These are phyloP conservation scores for Oxystoma pomonae DNA, from an alignment of 2,888 invertebrate genomes.

Conservation along the genomic window DNA sequence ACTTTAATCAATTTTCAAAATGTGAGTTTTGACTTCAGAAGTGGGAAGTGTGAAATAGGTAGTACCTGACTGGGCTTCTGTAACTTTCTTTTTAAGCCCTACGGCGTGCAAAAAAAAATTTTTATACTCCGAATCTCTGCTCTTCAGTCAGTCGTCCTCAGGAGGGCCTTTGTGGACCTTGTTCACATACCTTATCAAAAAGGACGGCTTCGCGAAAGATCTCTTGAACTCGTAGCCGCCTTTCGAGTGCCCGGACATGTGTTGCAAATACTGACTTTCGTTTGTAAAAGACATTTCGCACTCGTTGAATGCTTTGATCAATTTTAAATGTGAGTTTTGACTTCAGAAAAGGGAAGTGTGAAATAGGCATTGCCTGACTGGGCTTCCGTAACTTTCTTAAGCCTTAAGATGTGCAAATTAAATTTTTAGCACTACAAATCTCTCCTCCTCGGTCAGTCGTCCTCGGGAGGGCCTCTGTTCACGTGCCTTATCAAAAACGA, in stretches of 20 bases:
- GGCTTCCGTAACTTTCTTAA: too few species aligned
- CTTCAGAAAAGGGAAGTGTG: too few species aligned
- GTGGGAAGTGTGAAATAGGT: too few species aligned
- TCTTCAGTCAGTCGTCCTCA: slow-evolving; percentile 1
- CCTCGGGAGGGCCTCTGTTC: slow-evolving; percentile 51
- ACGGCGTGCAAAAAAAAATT: too few species aligned
- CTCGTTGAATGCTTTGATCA: slow-evolving; percentile 61
- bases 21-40: too few species aligned
- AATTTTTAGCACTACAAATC: too few species aligned
- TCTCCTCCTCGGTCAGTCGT: too few species aligned
- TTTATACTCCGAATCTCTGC: too few species aligned
- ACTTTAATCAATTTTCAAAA: slow-evolving; percentile 64
- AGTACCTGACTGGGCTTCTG: too few species aligned
- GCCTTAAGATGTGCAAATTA: too few species aligned
- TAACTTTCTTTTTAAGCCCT: too few species aligned
- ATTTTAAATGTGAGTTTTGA: slow-evolving; percentile 76
- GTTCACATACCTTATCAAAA: slow-evolving; percentile 74
- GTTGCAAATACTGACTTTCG: slow-evolving; percentile 70
- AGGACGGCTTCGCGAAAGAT: slow-evolving; percentile 73
- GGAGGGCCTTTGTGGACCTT: slow-evolving; percentile 51
- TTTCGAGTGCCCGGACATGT: slow-evolving; percentile 70
- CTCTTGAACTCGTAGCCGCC: slow-evolving; percentile 69
- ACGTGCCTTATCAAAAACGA: slow-evolving; percentile 75
- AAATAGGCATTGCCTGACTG: too few species aligned
- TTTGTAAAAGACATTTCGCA: slow-evolving; percentile 72